A percentile compares a stretch with the other conserved stretches of the same genome.
These are phyloP conservation scores for Melopsittacus undulatus DNA, from an alignment of 2,797 vertebrate species.

Conservation along the genomic window DNA sequence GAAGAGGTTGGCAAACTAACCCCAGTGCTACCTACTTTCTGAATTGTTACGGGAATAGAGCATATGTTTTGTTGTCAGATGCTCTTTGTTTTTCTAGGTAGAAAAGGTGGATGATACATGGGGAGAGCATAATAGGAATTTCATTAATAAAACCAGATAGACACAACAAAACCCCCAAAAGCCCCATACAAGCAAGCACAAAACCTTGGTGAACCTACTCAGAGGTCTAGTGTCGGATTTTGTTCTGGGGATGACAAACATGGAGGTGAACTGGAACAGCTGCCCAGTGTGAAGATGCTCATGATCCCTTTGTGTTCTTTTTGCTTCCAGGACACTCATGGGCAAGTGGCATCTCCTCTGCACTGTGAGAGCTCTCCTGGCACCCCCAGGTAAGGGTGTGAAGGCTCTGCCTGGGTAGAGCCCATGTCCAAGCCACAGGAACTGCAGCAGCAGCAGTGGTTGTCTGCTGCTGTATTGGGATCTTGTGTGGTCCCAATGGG, in stretches of 20 bases:
- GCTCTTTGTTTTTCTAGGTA: background rate
- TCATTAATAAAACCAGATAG: background rate
- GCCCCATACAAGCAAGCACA: background rate
- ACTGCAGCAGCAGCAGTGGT: rapidly evolving
- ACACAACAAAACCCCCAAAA: background rate
- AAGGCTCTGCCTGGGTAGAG: background rate
- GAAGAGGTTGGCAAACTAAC: background rate
- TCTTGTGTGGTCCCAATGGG: rapidly evolving
- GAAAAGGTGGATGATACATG: background rate
- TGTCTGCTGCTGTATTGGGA: background rate
- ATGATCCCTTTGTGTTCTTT: background rate
- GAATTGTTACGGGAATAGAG: background rate
- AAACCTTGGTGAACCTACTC: background rate
- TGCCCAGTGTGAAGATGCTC: rapidly evolving
- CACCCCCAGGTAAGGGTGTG: slow-evolving; percentile 29
- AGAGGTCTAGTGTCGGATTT: background rate
- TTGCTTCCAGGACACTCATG: slow-evolving; percentile 17
- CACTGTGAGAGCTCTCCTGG: background rate
- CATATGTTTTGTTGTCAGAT: background rate
- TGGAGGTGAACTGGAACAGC: rapidly evolving
- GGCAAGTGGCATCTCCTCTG: background rate
- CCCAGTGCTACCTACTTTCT: background rate
- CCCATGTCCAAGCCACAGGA: rapidly evolving
- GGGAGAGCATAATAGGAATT: background rate
- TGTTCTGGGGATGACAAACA: background rate